A percentile compares a stretch with the other conserved stretches of the same genome.
Evolutionary conservation across 2,888 invertebrate species (phyloP).

Genomic region (Eucera pruinosa): DNA sequence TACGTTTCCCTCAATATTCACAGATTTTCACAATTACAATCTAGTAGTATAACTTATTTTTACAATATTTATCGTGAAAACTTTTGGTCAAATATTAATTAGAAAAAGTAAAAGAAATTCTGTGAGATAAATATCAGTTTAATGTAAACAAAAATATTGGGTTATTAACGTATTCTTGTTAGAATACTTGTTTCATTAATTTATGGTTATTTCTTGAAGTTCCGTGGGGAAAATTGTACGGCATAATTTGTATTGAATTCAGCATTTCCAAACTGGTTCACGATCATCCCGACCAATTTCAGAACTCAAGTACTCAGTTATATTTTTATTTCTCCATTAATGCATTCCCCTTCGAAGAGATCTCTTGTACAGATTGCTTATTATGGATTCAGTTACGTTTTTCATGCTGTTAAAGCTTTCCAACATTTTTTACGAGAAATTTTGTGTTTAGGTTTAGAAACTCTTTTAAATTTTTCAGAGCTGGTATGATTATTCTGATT

Average conservation of each 20-base stretch:
- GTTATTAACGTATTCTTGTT: too few species aligned
- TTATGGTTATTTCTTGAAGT: background rate
- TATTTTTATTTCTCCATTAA: constrained; percentile 13
- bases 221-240: background rate
- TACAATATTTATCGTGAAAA: too few species aligned
- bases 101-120: too few species aligned
- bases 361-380: constrained; percentile 8
- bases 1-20: background rate
- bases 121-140: too few species aligned
- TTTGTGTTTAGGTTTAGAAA: background rate
- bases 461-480: background rate
- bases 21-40: too few species aligned
- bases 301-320: background rate
- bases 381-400: background rate
- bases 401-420: background rate
- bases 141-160: too few species aligned
- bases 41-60: too few species aligned
- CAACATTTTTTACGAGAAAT: background rate
- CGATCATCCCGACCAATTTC: constrained; percentile 8
- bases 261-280: background rate
- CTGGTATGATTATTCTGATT: too few species aligned
- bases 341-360: background rate
- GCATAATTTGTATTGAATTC: background rate
- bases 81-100: too few species aligned
- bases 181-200: background rate